Evolutionary conservation across 2,888 invertebrate species (phyloP).

Genomic region (Epinotia brunnichana): DNA sequence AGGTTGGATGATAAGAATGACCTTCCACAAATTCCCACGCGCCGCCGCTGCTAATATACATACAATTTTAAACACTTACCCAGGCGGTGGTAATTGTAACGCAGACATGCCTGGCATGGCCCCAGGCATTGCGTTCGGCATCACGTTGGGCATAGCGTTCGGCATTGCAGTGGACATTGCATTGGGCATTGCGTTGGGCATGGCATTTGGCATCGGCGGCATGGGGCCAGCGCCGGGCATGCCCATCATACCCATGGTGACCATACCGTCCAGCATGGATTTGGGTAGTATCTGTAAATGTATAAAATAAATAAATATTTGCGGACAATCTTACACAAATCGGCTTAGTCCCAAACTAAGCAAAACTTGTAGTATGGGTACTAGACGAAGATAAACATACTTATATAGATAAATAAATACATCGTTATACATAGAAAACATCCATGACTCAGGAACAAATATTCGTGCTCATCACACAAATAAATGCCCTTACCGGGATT

Average conservation of each 20-base stretch:
- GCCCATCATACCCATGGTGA: slow-evolving; percentile 53
- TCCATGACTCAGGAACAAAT: too few species aligned
- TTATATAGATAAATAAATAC: too few species aligned
- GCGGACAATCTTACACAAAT: too few species aligned
- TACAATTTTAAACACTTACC: slow-evolving; percentile 27
- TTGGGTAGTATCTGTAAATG: slow-evolving; percentile 70
- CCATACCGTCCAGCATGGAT: slow-evolving; percentile 68
- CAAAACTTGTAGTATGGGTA: too few species aligned
- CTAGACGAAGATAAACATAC: too few species aligned
- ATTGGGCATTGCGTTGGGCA: slow-evolving; percentile 43
- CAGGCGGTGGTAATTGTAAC: slow-evolving; percentile 48
- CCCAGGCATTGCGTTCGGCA: slow-evolving; percentile 41
- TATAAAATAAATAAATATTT: neutral
- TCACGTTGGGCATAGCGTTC: slow-evolving; percentile 36
- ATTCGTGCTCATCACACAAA: too few species aligned
- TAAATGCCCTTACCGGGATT: too few species aligned
- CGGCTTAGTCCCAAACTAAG: too few species aligned
- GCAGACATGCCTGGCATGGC: slow-evolving; percentile 46
- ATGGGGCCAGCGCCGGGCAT: slow-evolving; percentile 45
- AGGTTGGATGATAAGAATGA: too few species aligned
- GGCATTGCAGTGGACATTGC: slow-evolving; percentile 23
- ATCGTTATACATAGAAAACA: too few species aligned
- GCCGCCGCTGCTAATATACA: too few species aligned
- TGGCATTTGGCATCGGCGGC: slow-evolving; percentile 45
- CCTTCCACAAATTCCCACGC: too few species aligned